A percentile compares a stretch with the other conserved stretches of the same genome.
Evolutionary conservation across 2,113 vertebrate genomes (phyloP).

Genomic region (Burhinus oedicnemus): DNA sequence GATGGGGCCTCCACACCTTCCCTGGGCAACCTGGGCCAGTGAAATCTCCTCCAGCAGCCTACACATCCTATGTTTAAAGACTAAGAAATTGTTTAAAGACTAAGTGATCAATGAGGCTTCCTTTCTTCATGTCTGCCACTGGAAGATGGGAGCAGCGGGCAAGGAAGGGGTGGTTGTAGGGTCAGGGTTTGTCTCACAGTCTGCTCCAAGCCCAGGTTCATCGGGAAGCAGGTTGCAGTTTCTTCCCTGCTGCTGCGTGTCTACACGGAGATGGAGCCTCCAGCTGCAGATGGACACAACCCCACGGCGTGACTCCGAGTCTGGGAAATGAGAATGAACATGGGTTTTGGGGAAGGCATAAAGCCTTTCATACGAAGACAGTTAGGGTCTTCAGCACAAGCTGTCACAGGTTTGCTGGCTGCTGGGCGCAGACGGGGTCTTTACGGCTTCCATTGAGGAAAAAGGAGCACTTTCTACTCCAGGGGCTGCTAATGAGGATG

Average conservation of each 20-base stretch:
- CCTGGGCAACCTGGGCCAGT: too few species aligned
- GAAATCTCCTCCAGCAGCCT: neutral
- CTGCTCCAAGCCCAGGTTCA: neutral
- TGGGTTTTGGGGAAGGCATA: neutral
- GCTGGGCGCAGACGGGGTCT: neutral
- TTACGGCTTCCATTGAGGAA: neutral
- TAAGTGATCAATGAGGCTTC: neutral
- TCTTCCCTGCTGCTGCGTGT: neutral
- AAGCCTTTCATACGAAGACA: rapidly evolving
- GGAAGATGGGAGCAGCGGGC: neutral
- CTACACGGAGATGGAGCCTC: neutral
- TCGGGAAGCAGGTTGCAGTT: neutral
- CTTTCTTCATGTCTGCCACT: rapidly evolving
- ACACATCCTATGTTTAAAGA: neutral
- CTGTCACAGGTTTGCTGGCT: neutral
- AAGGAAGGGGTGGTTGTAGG: neutral
- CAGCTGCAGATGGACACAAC: neutral
- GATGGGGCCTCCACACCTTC: too few species aligned
- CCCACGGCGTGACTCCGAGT: rapidly evolving
- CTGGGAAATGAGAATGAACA: neutral
- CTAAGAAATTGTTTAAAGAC: neutral
- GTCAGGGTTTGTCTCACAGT: neutral
- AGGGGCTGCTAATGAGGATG: neutral
- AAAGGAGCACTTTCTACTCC: neutral
- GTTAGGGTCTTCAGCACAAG: neutral